Evolutionary conservation across 2,113 vertebrate species (phyloP).

Genomic region (Notechis scutatus): DNA sequence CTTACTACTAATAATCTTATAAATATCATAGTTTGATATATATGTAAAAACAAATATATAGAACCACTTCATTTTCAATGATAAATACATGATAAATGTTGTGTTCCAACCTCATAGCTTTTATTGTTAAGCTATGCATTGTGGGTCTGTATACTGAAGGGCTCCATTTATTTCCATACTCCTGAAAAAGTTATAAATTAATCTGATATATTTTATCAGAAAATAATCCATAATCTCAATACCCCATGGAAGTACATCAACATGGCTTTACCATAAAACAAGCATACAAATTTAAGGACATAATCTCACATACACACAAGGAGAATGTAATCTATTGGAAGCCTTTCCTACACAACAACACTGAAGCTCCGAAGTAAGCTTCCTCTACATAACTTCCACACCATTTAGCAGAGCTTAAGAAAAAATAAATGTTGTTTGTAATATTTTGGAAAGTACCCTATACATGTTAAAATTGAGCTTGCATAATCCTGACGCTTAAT

Average conservation of each 20-base stretch:
- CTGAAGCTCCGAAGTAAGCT: neutral
- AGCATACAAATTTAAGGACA: neutral
- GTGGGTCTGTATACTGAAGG: neutral
- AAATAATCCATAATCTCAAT: constrained; percentile 10
- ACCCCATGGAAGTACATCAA: constrained; percentile 1
- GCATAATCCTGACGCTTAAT: constrained; percentile 1
- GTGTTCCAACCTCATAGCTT: neutral
- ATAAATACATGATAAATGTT: neutral
- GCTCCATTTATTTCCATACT: constrained; percentile 10
- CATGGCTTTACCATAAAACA: constrained; percentile 17
- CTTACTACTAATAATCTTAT: neutral
- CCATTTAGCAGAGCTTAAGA: neutral
- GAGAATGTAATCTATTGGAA: neutral
- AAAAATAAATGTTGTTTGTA: neutral
- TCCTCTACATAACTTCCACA: neutral
- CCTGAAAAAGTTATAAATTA: constrained; percentile 24
- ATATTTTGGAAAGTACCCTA: neutral
- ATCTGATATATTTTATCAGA: rapidly evolving
- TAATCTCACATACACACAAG: constrained; percentile 22
- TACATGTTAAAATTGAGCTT: rapidly evolving
- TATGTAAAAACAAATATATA: neutral
- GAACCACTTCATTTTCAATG: neutral
- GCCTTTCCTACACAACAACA: neutral
- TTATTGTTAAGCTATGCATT: constrained; percentile 4
- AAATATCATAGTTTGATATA: neutral